phyloP scores from a whole-genome alignment of 2,113 vertebrate genomes.

The Suncus etruscus region DNA sequence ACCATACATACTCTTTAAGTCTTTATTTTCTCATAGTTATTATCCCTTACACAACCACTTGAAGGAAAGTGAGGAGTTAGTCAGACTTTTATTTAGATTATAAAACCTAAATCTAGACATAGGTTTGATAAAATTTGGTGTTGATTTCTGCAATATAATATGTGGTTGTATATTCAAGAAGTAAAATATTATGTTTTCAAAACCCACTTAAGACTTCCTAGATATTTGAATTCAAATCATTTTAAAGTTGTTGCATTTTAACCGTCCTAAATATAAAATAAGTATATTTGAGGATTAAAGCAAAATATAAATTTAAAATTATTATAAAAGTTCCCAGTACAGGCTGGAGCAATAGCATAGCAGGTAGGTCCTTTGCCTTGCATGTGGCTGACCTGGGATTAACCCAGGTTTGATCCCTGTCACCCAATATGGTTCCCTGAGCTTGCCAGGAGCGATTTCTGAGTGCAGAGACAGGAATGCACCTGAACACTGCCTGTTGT shows the following conservation, averaged over 20 bases:
- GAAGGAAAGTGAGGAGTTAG: not conserved
- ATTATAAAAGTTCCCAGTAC: not conserved
- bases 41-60: not conserved
- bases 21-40: not conserved
- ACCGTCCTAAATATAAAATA: constrained; percentile 11
- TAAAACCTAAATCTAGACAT: not conserved
- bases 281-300: constrained; percentile 1
- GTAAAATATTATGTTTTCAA: not conserved
- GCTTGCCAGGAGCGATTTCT: too few species aligned
- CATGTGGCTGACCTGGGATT: too few species aligned
- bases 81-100: not conserved
- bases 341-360: too few species aligned
- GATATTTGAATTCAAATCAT: not conserved
- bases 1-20: not conserved
- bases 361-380: too few species aligned
- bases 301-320: not conserved
- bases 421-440: too few species aligned
- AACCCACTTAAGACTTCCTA: constrained; percentile 21
- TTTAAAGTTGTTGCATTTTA: constrained; percentile 21
- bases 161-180: not conserved
- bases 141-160: not conserved
- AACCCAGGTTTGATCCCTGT: too few species aligned
- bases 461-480: too few species aligned
- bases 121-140: not conserved
- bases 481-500: too few species aligned